phyloP scores from a whole-genome alignment of 2,797 vertebrate genomes.

The Amblyraja radiata region DNA sequence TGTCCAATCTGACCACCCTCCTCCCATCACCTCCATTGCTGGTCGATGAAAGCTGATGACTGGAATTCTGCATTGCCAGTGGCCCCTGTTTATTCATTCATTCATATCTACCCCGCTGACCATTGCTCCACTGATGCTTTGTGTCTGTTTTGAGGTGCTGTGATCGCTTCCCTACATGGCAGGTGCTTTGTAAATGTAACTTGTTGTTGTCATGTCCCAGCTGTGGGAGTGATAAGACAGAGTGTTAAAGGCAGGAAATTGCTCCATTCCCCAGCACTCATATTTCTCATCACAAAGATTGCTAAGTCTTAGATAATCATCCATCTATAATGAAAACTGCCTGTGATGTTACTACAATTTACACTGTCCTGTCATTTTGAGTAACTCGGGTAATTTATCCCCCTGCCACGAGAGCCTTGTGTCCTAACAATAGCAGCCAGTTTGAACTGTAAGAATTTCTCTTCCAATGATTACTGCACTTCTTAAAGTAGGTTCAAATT shows the following conservation, averaged over 20 bases:
- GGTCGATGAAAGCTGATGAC: neutral
- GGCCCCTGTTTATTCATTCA: neutral
- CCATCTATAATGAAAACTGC: slow-evolving; percentile 18
- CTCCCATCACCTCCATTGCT: neutral
- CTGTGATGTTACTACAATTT: slow-evolving; percentile 6
- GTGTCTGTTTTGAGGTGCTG: neutral
- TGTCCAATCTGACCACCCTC: neutral
- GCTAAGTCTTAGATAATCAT: slow-evolving; percentile 1
- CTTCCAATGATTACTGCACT: neutral
- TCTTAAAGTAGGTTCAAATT: neutral
- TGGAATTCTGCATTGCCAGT: neutral
- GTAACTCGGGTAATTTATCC: neutral
- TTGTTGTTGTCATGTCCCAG: neutral
- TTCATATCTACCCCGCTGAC: neutral
- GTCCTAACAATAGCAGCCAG: neutral
- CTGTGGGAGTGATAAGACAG: neutral
- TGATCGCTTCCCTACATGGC: neutral
- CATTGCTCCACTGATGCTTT: neutral
- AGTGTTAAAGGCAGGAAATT: slow-evolving; percentile 4
- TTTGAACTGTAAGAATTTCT: neutral
- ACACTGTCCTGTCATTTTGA: slow-evolving; percentile 1
- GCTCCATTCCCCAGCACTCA: slow-evolving; percentile 1
- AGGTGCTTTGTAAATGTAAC: neutral
- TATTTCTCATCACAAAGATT: slow-evolving; percentile 5
- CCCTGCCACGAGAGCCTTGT: neutral